A percentile compares a stretch with the other conserved stretches of the same genome.
phyloP scores from a whole-genome alignment of 2,888 invertebrate genomes.

The Dicranocentrus wangi region DNA sequence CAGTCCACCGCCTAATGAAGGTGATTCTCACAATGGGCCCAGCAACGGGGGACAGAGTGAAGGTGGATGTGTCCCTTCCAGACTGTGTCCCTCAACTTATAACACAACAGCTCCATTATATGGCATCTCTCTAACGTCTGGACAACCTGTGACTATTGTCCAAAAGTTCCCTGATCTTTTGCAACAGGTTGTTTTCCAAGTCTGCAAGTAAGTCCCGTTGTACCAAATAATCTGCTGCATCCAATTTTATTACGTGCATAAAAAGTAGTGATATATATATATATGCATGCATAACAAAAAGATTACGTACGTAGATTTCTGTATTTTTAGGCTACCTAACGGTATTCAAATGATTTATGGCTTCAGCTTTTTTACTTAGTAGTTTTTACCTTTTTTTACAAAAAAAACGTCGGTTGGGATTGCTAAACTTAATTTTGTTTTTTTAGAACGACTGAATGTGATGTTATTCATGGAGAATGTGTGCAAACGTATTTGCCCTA shows the following conservation, averaged over 20 bases:
- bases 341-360: constrained; percentile 27
- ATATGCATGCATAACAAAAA: not conserved
- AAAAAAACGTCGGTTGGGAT: not conserved
- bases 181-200: constrained; percentile 94
- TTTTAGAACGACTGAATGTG: constrained; percentile 88
- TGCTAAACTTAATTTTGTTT: constrained; percentile 16
- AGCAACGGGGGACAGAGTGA: constrained; percentile 59
- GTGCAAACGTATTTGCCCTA: constrained; percentile 94
- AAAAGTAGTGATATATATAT: no score
- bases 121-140: constrained; percentile 93
- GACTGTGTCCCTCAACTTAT: constrained; percentile 90
- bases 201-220: constrained; percentile 85
- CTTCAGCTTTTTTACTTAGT: not conserved
- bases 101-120: constrained; percentile 96
- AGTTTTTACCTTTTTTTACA: constrained; percentile 27
- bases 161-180: constrained; percentile 94
- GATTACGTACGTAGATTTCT: not conserved
- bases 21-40: not conserved
- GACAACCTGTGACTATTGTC: constrained; percentile 79
- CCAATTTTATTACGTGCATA: not conserved
- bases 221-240: not conserved
- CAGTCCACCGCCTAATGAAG: not conserved
- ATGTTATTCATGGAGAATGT: constrained; percentile 90
- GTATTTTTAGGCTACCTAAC: constrained; percentile 30
- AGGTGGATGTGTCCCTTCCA: constrained; percentile 79